Base-by-base conservation (phyloP, 2,888 invertebrate genomes). In the Nycteola revayana region DNA sequence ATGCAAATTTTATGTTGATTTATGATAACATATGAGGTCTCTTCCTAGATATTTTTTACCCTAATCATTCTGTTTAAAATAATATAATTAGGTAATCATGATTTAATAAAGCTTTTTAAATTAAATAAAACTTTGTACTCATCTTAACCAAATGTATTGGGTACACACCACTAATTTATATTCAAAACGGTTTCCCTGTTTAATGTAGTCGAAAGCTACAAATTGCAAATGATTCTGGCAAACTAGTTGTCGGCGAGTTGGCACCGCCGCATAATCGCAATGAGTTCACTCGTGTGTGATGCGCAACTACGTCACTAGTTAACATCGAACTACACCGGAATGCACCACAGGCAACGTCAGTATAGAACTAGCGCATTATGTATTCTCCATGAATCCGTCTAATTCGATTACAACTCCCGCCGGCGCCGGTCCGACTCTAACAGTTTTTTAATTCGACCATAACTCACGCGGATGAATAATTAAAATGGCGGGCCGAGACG, bases 381-480 rank as follows among this genome's bases (percentile, higher is more conserved):
- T 76, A 85, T 86, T 85, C 84, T 80, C 77, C 78, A 84, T 79
- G 81, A 75, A 68, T 81, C 70, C 72, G 70, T 73, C 75, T 87
- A 87, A 87, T 80, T 83, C 73, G 80, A 87, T 88, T 87, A 88
- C 78, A 49, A 64, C 60, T 67, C 81, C 79, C 78, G 76, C 68
- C 78, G 80, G 82, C 79, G 80, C 79, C 80, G 77, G 79, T 77
- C 79, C 79, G 78, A 81, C 83, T 86, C 85, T 87, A 87, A 89
- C 89, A 89, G 88, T 89, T 89, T 89, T 89, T 89, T 89, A 89
- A 89, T 89, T 89, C 86, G 85, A 81, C 87, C 88, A 89, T 89
- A 89, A 89, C 89, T 89, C 88, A 89, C 75, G 75, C 67, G 74
- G 74, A 85, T 89, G 89, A 89, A 89, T 89, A 89, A 89, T 89